A percentile compares a stretch with the other conserved stretches of the same genome.
Evolutionary conservation across 2,797 vertebrate genomes (phyloP).

Genomic region (Echiichthys vipera): DNA sequence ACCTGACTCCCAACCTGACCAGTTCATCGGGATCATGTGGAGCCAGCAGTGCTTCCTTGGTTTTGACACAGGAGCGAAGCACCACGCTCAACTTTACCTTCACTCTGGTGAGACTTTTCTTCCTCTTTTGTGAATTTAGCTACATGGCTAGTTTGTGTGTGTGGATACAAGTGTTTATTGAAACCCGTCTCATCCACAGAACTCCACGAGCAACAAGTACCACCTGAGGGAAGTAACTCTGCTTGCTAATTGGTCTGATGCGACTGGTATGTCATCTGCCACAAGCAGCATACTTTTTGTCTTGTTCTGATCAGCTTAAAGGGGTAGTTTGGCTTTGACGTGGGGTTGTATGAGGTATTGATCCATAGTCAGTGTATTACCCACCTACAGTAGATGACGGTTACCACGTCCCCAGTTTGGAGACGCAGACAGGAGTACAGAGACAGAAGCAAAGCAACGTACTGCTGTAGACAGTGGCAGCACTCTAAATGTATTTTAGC

Average conservation of each 20-base stretch:
- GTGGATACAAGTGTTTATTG: neutral
- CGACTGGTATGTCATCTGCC: slow-evolving; percentile 69
- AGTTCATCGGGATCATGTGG: slow-evolving; percentile 82
- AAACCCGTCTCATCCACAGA: slow-evolving; percentile 65
- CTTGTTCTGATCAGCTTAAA: neutral
- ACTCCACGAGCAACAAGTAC: slow-evolving; percentile 81
- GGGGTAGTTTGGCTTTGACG: too few species aligned
- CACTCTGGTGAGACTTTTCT: slow-evolving; percentile 79
- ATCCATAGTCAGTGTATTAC: too few species aligned
- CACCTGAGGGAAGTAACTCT: slow-evolving; percentile 79
- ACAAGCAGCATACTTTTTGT: too few species aligned
- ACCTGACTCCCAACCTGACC: slow-evolving; percentile 83
- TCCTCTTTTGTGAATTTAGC: neutral
- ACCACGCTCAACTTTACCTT: slow-evolving; percentile 84
- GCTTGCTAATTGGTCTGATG: slow-evolving; percentile 71
- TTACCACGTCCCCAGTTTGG: too few species aligned
- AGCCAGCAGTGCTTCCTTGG: slow-evolving; percentile 75
- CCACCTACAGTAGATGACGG: too few species aligned
- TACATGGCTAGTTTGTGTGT: neutral
- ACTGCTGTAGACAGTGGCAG: too few species aligned
- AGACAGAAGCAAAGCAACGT: too few species aligned
- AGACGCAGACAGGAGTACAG: too few species aligned
- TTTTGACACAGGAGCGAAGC: slow-evolving; percentile 74
- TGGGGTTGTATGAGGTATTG: too few species aligned
- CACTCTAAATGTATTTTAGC: too few species aligned